Base-by-base conservation (phyloP, 2,888 invertebrate species). In the Prostheceraeus crozeri region DNA sequence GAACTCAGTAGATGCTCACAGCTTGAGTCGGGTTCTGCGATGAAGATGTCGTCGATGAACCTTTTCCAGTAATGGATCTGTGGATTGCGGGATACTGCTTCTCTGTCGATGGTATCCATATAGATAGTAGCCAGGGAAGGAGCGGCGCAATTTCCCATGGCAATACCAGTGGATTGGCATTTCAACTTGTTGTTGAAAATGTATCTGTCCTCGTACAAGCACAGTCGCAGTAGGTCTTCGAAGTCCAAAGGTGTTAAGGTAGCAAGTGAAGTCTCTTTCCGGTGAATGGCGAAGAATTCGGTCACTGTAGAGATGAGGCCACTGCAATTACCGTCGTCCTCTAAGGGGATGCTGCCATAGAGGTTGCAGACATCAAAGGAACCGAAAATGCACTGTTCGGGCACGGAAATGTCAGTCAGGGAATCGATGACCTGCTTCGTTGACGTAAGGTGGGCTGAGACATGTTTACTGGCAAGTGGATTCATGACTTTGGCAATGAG, bases 331-430 rank as follows among this genome's bases (percentile, higher is more conserved):
- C 28, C 28, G n/a, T 30, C 28, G 48, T 48, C 48, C 8, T 48
- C 48, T n/a, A 48, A 28, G 25, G 48, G 48, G 23, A 48, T 23
- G 19, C 48, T 48, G 25, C 48, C 48, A 19, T 48, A 48, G 48
- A 48, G 48, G 48, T 48, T 48, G 25, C 25, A 25, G 28, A 48
- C 14, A 14, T 48, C 48, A 25, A 48, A 28, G 25, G 16, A 48
- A 30, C 48, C 23, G 48, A 48, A 48, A 25, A 19, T 28, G 23
- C 25, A 30, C 25, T 48, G n/a, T 28, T 48, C 28, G 6, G 48
- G 28, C n/a, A 48, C 27, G 48, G 48, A 30, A 21, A 23, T 30
- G 25, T 48, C 27, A 28, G 48, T 28, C 14, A 48, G n/a, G 48
- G 23, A 48, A 14, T 48, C 48, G 28, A 23, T 6, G 23, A 48